Percentiles rank a stretch among this genome's conserved stretches.
Conservation (phyloP, 2,797 vertebrate genomes). For the Petrocephalus sullivani region DNA sequence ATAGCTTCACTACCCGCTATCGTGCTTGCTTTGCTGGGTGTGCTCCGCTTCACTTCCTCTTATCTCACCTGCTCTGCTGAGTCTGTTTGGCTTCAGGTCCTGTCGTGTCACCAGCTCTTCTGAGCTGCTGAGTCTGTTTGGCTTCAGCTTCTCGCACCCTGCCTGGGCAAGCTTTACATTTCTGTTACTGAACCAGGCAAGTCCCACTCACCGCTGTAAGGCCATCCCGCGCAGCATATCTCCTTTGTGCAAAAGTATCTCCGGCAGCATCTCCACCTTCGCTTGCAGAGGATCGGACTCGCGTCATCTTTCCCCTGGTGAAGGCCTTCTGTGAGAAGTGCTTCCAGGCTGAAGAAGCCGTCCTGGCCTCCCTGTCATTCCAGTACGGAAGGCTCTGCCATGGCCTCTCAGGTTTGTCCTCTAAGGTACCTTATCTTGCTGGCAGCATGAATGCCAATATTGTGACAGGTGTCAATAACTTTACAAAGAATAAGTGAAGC, state of each 20-base stretch:
- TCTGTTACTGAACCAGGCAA: not conserved
- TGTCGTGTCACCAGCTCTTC: not conserved
- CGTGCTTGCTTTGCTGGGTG: not conserved
- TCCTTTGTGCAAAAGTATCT: not conserved
- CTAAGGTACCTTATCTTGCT: not conserved
- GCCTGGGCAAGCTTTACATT: not conserved
- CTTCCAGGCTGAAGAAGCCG: slow-evolving; percentile 79
- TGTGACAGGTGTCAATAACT: not conserved
- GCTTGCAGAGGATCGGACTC: slow-evolving; percentile 78
- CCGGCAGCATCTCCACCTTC: not conserved
- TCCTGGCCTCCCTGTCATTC: slow-evolving; percentile 79
- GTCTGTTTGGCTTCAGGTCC: not conserved
- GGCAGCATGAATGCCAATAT: not conserved
- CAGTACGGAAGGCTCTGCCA: slow-evolving; percentile 89
- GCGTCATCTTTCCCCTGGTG: slow-evolving; percentile 83
- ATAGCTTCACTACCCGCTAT: not conserved
- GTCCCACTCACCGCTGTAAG: not conserved
- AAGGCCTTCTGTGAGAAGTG: slow-evolving; percentile 87
- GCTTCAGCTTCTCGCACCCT: not conserved
- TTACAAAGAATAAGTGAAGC: not conserved
- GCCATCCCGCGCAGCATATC: not conserved
- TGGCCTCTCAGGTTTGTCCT: slow-evolving; percentile 74
- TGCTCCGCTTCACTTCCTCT: not conserved
- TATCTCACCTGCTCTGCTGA: not conserved
- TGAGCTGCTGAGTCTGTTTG: not conserved